phyloP scores from a whole-genome alignment of 1,140 invertebrate species.

The Diabrotica undecimpunctata region DNA sequence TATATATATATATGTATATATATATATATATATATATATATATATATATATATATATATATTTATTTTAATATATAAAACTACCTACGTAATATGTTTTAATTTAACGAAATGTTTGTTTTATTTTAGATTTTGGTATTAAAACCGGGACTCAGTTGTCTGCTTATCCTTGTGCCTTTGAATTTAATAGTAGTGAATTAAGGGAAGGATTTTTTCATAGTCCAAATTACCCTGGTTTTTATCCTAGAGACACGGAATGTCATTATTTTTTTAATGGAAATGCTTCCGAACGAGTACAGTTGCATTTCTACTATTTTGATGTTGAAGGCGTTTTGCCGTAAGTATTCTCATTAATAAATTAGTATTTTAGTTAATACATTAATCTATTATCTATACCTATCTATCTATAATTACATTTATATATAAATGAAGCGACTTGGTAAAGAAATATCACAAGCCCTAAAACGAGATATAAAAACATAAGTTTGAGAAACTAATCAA shows the following conservation, averaged over 20 bases:
- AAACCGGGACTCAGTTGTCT: constrained; percentile 67
- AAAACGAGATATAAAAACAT: no score
- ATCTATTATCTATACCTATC: no score
- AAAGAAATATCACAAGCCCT: no score
- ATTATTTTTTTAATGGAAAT: constrained; percentile 89
- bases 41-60: no score
- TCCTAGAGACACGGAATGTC: constrained; percentile 87
- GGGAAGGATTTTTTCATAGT: constrained; percentile 80
- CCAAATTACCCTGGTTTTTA: constrained; percentile 93
- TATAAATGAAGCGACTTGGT: no score
- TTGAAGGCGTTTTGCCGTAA: constrained; percentile 88
- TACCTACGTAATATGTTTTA: no score
- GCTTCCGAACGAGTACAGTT: constrained; percentile 78
- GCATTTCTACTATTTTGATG: constrained; percentile 86
- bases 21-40: no score
- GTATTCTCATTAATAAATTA: constrained; percentile 41
- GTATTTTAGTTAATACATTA: no score
- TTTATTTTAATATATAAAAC: neutral
- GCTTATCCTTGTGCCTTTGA: constrained; percentile 77
- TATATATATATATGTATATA: no score
- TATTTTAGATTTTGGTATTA: constrained; percentile 73
- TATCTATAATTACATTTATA: no score
- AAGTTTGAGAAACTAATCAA: no score
- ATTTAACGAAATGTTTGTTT: neutral
- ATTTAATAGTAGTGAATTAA: constrained; percentile 73